Evolutionary conservation across 30 jellyfish, hydroid and myxozoan genomes (phyloP).

Genomic region (Hydractinia echinata): DNA sequence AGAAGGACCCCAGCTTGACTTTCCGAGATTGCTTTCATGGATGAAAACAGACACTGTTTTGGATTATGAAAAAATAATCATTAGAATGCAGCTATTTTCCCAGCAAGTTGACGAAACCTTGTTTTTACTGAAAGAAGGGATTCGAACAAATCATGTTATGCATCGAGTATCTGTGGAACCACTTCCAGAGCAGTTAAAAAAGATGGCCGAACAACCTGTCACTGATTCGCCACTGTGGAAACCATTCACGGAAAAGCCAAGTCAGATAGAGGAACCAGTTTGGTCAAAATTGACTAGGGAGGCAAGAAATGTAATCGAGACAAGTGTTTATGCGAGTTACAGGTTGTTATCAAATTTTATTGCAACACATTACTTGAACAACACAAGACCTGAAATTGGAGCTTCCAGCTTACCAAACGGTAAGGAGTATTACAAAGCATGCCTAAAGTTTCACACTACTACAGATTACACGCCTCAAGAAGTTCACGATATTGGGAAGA

Average conservation of each 20-base stretch:
- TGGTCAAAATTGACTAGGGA: constrained; percentile 22
- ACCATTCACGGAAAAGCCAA: constrained; percentile 48
- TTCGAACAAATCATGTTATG: constrained; percentile 39
- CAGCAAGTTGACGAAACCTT: constrained; percentile 52
- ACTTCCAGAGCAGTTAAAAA: constrained; percentile 47
- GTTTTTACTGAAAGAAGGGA: constrained; percentile 45
- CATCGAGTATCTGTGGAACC: constrained; percentile 48
- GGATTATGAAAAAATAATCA: constrained; percentile 51
- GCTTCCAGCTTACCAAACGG: constrained; percentile 60
- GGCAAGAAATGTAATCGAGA: constrained; percentile 34
- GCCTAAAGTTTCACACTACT: constrained; percentile 82
- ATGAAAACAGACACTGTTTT: constrained; percentile 70
- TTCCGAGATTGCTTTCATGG: constrained; percentile 81
- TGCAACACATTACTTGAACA: constrained; percentile 35
- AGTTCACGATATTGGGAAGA: constrained; percentile 57
- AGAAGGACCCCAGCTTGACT: constrained; percentile 94
- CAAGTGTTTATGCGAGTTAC: constrained; percentile 41
- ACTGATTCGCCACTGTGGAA: constrained; percentile 51
- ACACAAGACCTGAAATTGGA: constrained; percentile 49
- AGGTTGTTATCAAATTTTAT: constrained; percentile 32
- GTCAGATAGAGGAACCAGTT: constrained; percentile 20
- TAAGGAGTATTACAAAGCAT: constrained; percentile 50
- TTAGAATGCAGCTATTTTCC: constrained; percentile 57
- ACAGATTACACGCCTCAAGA: constrained; percentile 62
- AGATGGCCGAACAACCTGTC: constrained; percentile 6